These are phyloP conservation scores for Periophthalmus magnuspinnatus DNA, from an alignment of 2,797 vertebrate genomes.

Conservation along the genomic window DNA sequence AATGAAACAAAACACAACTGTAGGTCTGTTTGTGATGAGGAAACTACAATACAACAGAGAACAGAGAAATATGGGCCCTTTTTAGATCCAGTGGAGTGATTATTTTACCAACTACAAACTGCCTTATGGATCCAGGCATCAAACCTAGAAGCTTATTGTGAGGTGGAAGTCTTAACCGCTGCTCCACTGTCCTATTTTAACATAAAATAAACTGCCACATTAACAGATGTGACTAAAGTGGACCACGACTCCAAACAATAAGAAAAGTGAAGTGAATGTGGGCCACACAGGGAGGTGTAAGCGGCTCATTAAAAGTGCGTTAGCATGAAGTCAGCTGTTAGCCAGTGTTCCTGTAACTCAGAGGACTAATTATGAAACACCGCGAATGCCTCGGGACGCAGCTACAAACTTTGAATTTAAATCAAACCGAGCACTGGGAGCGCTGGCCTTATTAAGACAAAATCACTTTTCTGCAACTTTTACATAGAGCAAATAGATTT, in stretches of 20 bases:
- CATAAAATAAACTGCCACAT: too few species aligned
- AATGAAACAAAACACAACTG: too few species aligned
- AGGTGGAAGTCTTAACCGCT: too few species aligned
- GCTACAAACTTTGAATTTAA: neutral
- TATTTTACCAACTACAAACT: too few species aligned
- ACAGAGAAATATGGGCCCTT: too few species aligned
- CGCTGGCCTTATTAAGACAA: neutral
- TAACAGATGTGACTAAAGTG: neutral
- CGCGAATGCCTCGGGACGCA: constrained; percentile 21
- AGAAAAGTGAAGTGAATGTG: neutral
- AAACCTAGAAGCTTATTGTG: too few species aligned
- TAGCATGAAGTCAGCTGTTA: constrained; percentile 22
- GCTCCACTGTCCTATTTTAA: too few species aligned
- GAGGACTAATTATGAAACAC: constrained; percentile 36
- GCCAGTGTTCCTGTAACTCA: constrained; percentile 28
- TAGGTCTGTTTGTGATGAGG: too few species aligned
- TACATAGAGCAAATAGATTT: neutral
- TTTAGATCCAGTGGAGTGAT: too few species aligned
- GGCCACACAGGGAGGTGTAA: neutral
- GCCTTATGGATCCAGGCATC: too few species aligned
- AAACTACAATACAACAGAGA: too few species aligned
- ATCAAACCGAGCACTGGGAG: neutral
- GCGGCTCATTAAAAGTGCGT: constrained; percentile 28
- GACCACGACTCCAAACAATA: neutral
- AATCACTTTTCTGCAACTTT: constrained; percentile 2